Evolutionary conservation across 92 coral and sea anemone species (phyloP), one percentile per base, ranked within the genome.

Genomic region (Blastomussa wellsi): DNA sequence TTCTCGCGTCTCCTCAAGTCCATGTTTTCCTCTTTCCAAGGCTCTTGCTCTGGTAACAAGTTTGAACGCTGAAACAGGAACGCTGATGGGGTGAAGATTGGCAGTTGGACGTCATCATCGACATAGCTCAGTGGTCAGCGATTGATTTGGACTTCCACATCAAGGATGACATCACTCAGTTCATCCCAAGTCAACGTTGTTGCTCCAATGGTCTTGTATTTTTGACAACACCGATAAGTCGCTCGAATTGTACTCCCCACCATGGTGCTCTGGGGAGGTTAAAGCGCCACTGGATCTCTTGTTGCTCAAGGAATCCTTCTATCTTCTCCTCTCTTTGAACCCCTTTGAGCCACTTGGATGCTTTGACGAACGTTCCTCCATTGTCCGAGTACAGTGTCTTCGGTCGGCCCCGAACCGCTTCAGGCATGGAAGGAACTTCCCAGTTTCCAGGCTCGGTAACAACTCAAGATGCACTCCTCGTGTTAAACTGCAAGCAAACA

Each of bases 341-440:
- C n/a, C 37, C n/a, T n/a, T n/a, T n/a, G n/a, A n/a, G n/a, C n/a
- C n/a, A n/a, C n/a, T n/a, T n/a, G n/a, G n/a, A n/a, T 15, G 79
- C 79, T 48, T 48, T 51, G 39, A 76, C 79, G 38, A 76, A 48
- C 37, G 64, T 48, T 44, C 55, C 41, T n/a, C 66, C 39, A 44
- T 76, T 76, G 64, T 76, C 79, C 55, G 79, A 76, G 79, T 76
- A 76, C 79, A 76, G 64, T 9, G 38, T 76, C 79, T 76, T 52
- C 41, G 66, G 80, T 76, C 80, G 80, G 66, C 80, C 80, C n/a
- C 66, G 66, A 76, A 76, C 28, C 80, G 80, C 33, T 77, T 77
- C 68, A 77, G 70, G 70, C 69, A 53, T 16, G 69, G 68, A 32
- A 77, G 81, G 81, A 77, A 77, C 68, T 15, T 57, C 81, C 41